Evolutionary conservation across 2,888 invertebrate species (phyloP).

Genomic region (Phlogophora meticulosa): DNA sequence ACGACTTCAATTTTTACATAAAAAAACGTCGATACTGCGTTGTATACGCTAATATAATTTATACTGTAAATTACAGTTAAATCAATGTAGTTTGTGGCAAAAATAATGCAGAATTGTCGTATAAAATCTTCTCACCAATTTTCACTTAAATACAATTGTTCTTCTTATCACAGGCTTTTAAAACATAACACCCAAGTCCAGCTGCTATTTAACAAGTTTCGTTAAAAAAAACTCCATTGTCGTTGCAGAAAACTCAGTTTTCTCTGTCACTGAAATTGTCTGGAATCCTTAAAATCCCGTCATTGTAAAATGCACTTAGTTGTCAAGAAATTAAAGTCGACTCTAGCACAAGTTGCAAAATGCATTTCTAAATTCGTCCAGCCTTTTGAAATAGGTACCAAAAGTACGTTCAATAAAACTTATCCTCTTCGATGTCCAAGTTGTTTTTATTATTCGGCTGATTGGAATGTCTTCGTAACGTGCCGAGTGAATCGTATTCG

Average conservation of each 20-base stretch:
- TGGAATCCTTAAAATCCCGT: background rate
- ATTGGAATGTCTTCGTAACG: slow-evolving; percentile 94
- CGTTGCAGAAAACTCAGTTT: background rate
- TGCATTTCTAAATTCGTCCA: background rate
- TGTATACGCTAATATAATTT: background rate
- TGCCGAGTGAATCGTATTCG: slow-evolving; percentile 94
- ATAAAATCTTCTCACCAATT: background rate
- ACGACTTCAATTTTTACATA: background rate
- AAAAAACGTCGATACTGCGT: background rate
- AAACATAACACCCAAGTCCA: slow-evolving; percentile 22
- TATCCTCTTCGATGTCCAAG: slow-evolving; percentile 92
- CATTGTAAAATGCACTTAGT: background rate
- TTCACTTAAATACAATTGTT: slow-evolving; percentile 4
- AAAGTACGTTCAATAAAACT: slow-evolving; percentile 90
- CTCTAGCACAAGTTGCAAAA: background rate
- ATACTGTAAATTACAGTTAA: slow-evolving; percentile 9
- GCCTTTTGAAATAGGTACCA: slow-evolving; percentile 15
- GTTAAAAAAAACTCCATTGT: background rate
- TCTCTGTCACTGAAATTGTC: background rate
- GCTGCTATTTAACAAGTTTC: background rate
- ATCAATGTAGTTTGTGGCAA: background rate
- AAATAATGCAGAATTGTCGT: slow-evolving; percentile 10
- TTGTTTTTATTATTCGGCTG: slow-evolving; percentile 92
- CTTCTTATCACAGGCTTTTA: slow-evolving; percentile 51
- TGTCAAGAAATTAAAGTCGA: background rate